Evolutionary conservation across 2,888 invertebrate genomes (phyloP).

Genomic region (Mesorhabditis belari): DNA sequence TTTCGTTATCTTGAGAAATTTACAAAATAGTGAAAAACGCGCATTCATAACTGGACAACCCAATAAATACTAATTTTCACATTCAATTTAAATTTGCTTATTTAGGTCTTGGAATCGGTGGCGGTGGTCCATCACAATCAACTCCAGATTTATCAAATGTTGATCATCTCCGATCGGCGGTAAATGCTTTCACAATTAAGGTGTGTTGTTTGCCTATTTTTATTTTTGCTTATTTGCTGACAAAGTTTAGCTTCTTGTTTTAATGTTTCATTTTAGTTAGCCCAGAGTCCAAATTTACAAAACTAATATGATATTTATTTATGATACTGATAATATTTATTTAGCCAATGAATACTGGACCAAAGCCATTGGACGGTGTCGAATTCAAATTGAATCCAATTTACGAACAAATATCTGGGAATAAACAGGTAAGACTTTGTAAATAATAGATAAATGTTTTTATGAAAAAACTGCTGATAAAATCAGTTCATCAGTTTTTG

Average conservation of each 20-base stretch:
- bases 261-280: neutral
- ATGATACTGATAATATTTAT: too few species aligned
- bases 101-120: neutral
- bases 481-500: too few species aligned
- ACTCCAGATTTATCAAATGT: constrained; percentile 14
- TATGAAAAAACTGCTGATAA: too few species aligned
- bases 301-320: too few species aligned
- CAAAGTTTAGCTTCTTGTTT: neutral
- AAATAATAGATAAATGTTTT: too few species aligned
- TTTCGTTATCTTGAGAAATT: too few species aligned
- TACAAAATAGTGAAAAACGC: too few species aligned
- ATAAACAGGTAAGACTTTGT: neutral
- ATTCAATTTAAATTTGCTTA: too few species aligned
- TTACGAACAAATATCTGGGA: neutral
- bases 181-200: constrained; percentile 33
- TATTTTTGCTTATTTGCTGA: neutral
- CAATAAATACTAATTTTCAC: too few species aligned
- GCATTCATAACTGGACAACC: too few species aligned
- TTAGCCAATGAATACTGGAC: constrained; percentile 1
- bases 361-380: constrained; percentile 18
- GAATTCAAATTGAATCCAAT: constrained; percentile 18
- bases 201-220: constrained; percentile 10
- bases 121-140: constrained; percentile 6
- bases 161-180: constrained; percentile 10
- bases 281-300: too few species aligned